These are phyloP conservation scores for Dreissena rostriformis DNA, from an alignment of 1,140 invertebrate genomes.

Conservation along the genomic window DNA sequence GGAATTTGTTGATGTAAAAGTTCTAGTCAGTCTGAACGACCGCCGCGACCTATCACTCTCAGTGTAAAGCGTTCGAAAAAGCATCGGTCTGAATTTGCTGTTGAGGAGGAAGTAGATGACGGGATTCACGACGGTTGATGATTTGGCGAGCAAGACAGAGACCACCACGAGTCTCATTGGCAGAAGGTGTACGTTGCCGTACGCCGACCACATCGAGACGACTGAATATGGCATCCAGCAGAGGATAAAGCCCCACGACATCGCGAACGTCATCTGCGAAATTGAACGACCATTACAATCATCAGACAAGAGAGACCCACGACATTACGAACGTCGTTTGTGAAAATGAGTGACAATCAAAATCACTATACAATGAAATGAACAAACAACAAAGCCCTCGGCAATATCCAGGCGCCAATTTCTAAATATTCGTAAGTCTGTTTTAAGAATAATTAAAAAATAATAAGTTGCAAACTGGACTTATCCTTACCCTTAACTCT, in stretches of 20 bases:
- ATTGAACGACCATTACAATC: too few species aligned
- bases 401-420: too few species aligned
- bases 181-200: constrained; percentile 8
- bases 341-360: background rate
- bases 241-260: constrained; percentile 54
- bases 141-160: constrained; percentile 27
- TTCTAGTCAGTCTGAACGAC: background rate
- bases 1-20: too few species aligned
- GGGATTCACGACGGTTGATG: constrained; percentile 16
- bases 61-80: background rate
- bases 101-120: too few species aligned
- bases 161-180: constrained; percentile 4
- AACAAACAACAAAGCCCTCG: too few species aligned
- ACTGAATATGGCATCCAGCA: constrained; percentile 64
- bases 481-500: too few species aligned
- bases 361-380: too few species aligned
- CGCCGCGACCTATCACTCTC: too few species aligned
- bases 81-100: constrained; percentile 21
- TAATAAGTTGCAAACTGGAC: too few species aligned
- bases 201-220: constrained; percentile 60
- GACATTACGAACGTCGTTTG: constrained; percentile 60
- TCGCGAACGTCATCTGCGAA: constrained; percentile 57
- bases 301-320: constrained; percentile 43
- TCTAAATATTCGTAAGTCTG: too few species aligned
- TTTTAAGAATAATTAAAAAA: too few species aligned